phyloP scores from a whole-genome alignment of 2,113 vertebrate species.

The Tauraco erythrolophus region DNA sequence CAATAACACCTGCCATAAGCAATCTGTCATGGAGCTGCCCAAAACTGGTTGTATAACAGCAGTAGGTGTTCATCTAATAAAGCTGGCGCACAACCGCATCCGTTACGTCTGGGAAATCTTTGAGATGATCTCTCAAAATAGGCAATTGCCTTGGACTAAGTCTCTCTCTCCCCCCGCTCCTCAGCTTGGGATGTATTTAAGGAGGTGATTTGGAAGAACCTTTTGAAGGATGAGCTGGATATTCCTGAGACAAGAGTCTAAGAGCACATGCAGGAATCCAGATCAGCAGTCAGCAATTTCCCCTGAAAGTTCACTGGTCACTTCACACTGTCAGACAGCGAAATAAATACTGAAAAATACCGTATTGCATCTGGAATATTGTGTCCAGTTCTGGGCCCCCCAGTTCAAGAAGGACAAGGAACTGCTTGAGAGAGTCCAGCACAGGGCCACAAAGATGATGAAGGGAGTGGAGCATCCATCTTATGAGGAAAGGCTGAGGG shows the following conservation, averaged over 20 bases:
- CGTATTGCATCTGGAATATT: too few relatives aligned
- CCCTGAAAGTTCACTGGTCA: background rate
- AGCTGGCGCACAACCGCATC: background rate
- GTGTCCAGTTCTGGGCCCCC: too few relatives aligned
- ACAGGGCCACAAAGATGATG: too few relatives aligned
- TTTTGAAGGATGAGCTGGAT: background rate
- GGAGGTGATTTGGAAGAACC: background rate
- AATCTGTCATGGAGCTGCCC: background rate
- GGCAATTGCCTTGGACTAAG: background rate
- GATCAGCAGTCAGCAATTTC: background rate
- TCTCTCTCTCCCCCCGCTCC: too few relatives aligned
- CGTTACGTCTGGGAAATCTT: background rate
- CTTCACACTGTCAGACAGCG: background rate
- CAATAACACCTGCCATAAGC: background rate
- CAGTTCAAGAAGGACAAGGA: too few relatives aligned
- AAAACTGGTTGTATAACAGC: background rate
- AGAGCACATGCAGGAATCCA: accelerated
- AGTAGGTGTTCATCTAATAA: background rate
- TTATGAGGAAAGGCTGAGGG: too few relatives aligned
- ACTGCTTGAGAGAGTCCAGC: too few relatives aligned
- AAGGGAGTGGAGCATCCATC: too few relatives aligned
- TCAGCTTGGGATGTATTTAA: background rate
- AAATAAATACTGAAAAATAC: background rate
- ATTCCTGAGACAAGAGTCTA: background rate
- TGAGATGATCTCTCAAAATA: background rate